Conservation (phyloP, 1,140 invertebrate species). For the Physella acuta region DNA sequence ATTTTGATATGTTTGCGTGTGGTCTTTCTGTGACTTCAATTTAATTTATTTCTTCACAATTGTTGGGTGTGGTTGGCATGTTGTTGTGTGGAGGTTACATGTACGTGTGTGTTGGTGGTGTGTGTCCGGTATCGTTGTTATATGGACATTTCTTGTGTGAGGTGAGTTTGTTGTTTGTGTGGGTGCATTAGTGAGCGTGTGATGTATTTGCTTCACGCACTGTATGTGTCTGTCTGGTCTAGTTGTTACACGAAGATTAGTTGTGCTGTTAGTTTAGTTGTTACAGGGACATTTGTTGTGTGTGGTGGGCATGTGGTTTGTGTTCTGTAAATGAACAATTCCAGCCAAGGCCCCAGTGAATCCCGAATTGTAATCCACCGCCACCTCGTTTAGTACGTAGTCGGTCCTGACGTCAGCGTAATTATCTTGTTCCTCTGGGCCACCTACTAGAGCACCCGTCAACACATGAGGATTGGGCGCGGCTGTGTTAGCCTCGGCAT, state of each 20-base stretch:
- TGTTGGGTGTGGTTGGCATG: too few relatives aligned
- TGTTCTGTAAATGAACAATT: slow-evolving; percentile 15
- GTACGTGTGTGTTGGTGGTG: too few relatives aligned
- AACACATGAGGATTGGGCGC: slow-evolving; percentile 53
- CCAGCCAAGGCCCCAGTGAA: slow-evolving; percentile 44
- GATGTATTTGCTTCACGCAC: too few relatives aligned
- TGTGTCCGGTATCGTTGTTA: too few relatives aligned
- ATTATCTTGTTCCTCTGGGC: slow-evolving; percentile 53
- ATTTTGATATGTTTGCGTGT: too few relatives aligned
- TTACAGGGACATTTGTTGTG: slow-evolving; percentile 24
- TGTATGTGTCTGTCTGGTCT: too few relatives aligned
- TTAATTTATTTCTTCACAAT: too few relatives aligned
- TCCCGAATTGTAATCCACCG: slow-evolving; percentile 60
- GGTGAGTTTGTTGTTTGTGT: too few relatives aligned
- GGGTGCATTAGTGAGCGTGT: too few relatives aligned
- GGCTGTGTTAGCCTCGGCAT: slow-evolving; percentile 23
- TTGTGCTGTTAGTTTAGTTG: background rate
- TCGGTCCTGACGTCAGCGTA: slow-evolving; percentile 55
- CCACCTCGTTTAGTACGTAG: slow-evolving; percentile 59
- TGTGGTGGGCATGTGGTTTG: slow-evolving; percentile 19
- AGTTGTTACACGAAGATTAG: background rate
- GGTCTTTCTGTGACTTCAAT: too few relatives aligned
- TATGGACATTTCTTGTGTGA: too few relatives aligned
- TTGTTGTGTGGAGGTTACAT: too few relatives aligned
- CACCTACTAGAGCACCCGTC: slow-evolving; percentile 60